phyloP scores from a whole-genome alignment of 1,140 invertebrate species.

The Hylyphantes graminicola region DNA sequence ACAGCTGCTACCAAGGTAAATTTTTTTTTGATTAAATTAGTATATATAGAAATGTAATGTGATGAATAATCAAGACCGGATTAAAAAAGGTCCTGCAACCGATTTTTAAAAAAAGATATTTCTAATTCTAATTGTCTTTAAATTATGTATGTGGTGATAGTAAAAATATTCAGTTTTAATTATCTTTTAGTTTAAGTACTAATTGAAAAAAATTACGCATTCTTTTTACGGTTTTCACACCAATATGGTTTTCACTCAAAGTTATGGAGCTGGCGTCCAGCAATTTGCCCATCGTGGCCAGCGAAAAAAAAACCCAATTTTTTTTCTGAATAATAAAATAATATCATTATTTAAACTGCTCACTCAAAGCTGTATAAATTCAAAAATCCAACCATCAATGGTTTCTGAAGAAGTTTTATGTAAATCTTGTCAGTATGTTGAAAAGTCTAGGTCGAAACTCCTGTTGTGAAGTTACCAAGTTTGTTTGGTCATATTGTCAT shows the following conservation, averaged over 20 bases:
- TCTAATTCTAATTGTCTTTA: background rate
- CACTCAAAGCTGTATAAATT: no score
- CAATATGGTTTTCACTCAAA: constrained; percentile 63
- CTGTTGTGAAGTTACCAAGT: no score
- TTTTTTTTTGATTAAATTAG: background rate
- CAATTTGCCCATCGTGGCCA: constrained; percentile 59
- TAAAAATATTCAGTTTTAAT: no score
- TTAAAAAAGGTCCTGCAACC: background rate
- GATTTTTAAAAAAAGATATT: background rate
- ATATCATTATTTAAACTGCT: no score
- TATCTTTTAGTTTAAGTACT: no score
- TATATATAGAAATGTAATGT: background rate
- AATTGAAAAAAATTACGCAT: background rate
- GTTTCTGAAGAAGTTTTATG: no score
- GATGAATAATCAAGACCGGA: background rate
- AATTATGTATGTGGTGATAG: background rate
- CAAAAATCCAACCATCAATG: no score
- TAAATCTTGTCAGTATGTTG: no score
- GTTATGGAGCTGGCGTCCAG: constrained; percentile 56
- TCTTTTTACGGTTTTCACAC: constrained; percentile 50
- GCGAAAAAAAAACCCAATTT: no score
- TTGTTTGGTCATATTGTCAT: no score
- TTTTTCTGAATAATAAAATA: no score
- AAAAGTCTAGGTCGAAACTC: no score
- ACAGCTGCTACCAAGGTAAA: constrained; percentile 70